Evolutionary conservation across 2,113 vertebrate genomes (phyloP), one percentile per base, ranked within the genome.

Genomic region (Neolamprologus cancellatus): DNA sequence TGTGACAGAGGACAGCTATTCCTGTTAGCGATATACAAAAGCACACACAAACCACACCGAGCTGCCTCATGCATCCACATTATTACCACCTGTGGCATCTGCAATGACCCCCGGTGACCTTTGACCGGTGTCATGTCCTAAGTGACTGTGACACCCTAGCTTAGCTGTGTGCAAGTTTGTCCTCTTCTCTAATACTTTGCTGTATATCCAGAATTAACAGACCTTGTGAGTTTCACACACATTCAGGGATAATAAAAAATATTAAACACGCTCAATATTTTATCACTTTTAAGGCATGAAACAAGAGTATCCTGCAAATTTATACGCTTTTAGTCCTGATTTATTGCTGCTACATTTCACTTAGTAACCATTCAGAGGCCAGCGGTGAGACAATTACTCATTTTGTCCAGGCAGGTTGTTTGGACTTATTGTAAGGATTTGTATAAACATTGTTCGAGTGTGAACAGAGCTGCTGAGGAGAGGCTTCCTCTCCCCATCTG

Each of bases 61-160:
- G 87, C 93, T 78, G 82, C 88, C 89, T 91, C 91, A 81, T 90
- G 91, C 78, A 91, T 61, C 87, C 74, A 44, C 64, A 14, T 92
- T 87, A 9, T 92, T 94, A 94, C 93, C 84, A 12, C 71, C 9
- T 59, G 44, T 71, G 95, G 93, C 87, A 94, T 95, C 87, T 91
- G 87, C 82, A 20, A 17, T 71, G 94, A 96, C 94, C 64, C 7
- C 92, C 79, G 88, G 88, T 94, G 94, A 92, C 92, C 94, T 96
- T 93, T 96, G 94, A 94, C 93, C 52, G 78, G 86, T 92, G 91
- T 93, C 89, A 88, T 93, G 93, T 95, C 93, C 93, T 88, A 86
- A 90, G 90, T 91, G 90, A 91, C 90, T 88, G 89, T 92, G 89
- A 92, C 92, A 87, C 36, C 87, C n/a, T 80, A 89, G 92, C 83